A percentile compares a stretch with the other conserved stretches of the same genome.
Evolutionary conservation across 2,113 vertebrate species (phyloP).

Genomic region (Mus pahari): DNA sequence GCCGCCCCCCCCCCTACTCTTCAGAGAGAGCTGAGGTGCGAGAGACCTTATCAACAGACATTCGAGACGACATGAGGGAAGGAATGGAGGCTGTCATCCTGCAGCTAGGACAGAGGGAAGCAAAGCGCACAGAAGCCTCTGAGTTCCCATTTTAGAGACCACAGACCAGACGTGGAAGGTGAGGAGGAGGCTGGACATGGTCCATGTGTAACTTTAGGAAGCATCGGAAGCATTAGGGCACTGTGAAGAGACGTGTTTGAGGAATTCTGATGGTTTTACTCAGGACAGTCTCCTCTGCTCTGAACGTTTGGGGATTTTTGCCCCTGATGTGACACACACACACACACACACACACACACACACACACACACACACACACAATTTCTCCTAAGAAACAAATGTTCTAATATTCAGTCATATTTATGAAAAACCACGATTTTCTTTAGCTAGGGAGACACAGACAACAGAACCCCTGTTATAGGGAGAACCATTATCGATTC

Average conservation of each 20-base stretch:
- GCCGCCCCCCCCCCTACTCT: no score
- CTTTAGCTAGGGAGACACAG: background rate
- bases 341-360: background rate
- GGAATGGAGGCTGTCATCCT: accelerated
- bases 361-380: background rate
- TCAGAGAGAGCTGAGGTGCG: background rate
- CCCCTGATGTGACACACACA: background rate
- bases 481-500: background rate
- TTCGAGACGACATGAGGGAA: no score
- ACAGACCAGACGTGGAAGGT: background rate
- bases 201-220: accelerated
- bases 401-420: background rate
- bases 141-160: background rate
- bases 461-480: background rate
- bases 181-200: accelerated
- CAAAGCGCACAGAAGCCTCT: accelerated
- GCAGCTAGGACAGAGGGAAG: background rate
- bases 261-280: background rate
- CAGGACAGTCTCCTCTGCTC: background rate
- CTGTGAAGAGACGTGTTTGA: background rate
- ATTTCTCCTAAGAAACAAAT: constrained; percentile 19
- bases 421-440: constrained; percentile 14
- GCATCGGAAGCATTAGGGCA: no score
- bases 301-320: background rate
- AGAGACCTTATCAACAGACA: background rate